phyloP scores from a whole-genome alignment of 2,113 vertebrate species.

The Tachuris rubrigastra region DNA sequence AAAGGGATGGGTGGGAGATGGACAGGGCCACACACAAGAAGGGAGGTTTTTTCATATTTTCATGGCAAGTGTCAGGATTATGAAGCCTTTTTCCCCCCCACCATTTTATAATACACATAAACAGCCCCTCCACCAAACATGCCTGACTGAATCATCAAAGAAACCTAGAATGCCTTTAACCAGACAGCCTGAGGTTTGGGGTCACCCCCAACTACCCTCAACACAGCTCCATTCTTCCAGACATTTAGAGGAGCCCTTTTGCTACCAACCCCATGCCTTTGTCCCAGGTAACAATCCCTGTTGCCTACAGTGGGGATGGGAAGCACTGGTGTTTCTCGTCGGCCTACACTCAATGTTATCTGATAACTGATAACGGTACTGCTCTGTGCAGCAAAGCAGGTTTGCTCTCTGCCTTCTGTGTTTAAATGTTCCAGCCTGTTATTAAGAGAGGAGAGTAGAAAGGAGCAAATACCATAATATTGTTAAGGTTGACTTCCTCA shows the following conservation, averaged over 20 bases:
- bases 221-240: background rate
- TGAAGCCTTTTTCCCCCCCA: background rate
- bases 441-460: background rate
- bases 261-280: background rate
- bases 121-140: background rate
- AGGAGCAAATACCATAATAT: constrained; percentile 84
- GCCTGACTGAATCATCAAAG: background rate
- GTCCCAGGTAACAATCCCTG: background rate
- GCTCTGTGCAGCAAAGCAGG: background rate
- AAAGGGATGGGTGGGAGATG: background rate
- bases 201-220: background rate
- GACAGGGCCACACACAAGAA: background rate
- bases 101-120: background rate
- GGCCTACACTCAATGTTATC: background rate
- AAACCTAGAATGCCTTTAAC: background rate
- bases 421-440: background rate
- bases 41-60: background rate
- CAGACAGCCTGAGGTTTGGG: background rate
- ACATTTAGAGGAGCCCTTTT: background rate
- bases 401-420: background rate
- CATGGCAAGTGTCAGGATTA: background rate
- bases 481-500: constrained; percentile 96
- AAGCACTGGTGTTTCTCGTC: background rate
- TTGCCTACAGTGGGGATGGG: background rate
- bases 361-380: no score